Evolutionary conservation across 64 coral and sea anemone species (phyloP).

Genomic region (Montipora efflorescens): DNA sequence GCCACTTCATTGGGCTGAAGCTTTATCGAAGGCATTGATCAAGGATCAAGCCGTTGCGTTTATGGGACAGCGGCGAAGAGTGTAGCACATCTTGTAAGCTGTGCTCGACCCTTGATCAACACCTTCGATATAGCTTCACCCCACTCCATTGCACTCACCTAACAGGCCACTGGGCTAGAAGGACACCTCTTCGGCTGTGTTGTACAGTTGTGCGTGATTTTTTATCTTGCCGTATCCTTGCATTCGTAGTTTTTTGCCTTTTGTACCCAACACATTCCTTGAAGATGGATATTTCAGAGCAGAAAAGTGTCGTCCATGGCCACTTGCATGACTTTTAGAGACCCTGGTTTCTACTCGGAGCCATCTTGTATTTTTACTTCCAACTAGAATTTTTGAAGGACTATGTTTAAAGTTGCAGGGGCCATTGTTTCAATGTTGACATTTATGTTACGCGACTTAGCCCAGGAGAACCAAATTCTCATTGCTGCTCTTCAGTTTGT

Average conservation of each 20-base stretch:
- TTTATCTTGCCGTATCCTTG: not conserved
- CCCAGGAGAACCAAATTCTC: not conserved
- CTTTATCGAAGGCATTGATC: no score
- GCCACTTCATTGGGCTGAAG: not conserved
- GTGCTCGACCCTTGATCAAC: no score
- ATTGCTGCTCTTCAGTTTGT: not conserved
- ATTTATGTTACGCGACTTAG: not conserved
- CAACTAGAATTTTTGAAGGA: constrained; percentile 12
- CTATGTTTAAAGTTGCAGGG: not conserved
- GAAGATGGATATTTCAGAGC: not conserved
- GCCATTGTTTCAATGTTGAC: not conserved
- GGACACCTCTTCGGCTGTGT: not conserved
- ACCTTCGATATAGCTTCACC: no score
- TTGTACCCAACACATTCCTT: not conserved
- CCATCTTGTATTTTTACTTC: not conserved
- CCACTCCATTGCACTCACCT: not conserved
- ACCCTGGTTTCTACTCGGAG: constrained; percentile 6
- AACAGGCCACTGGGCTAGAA: not conserved
- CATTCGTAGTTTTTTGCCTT: not conserved
- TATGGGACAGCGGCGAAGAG: no score
- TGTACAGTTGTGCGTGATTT: not conserved
- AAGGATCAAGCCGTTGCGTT: no score
- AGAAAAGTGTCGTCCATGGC: not conserved
- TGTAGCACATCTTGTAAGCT: no score
- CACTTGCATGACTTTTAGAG: not conserved